phyloP scores from a whole-genome alignment of 2,888 invertebrate species.

The Meghimatium bilineatum region DNA sequence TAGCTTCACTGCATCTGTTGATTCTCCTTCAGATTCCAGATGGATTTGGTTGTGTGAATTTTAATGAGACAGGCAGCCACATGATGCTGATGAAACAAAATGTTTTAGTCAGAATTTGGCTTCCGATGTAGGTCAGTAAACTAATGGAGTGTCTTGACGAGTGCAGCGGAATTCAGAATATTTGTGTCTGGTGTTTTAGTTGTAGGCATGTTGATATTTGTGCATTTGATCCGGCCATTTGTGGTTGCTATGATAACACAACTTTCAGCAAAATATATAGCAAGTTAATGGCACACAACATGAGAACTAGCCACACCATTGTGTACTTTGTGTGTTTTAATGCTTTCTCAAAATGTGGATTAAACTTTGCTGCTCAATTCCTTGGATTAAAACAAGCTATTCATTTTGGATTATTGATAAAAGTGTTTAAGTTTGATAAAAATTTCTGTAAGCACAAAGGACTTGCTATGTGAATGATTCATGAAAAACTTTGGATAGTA shows the following conservation, averaged over 20 bases:
- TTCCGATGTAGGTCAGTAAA: neutral
- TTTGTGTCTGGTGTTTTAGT: neutral
- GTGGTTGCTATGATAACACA: neutral
- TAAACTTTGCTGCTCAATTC: slow-evolving; percentile 15
- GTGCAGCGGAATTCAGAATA: neutral
- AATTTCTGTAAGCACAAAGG: too few relatives aligned
- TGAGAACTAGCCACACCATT: neutral
- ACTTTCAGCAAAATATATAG: neutral
- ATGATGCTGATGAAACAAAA: neutral
- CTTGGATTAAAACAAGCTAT: slow-evolving; percentile 5
- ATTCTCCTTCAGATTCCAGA: neutral
- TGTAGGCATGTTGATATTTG: neutral
- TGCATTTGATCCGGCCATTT: slow-evolving; percentile 11
- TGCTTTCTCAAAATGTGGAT: slow-evolving; percentile 7
- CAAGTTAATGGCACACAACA: neutral
- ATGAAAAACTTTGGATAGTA: neutral
- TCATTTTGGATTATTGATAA: slow-evolving; percentile 8
- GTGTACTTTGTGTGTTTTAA: neutral
- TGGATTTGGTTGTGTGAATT: neutral
- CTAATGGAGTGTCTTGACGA: neutral
- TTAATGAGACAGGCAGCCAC: neutral
- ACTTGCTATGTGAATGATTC: too few relatives aligned
- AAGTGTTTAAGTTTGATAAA: neutral
- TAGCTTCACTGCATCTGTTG: slow-evolving; percentile 49
- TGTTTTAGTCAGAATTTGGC: neutral